Evolutionary conservation across 1,140 invertebrate species (phyloP), one percentile per base, ranked within the genome.

Genomic region (Drosophila tropicalis): DNA sequence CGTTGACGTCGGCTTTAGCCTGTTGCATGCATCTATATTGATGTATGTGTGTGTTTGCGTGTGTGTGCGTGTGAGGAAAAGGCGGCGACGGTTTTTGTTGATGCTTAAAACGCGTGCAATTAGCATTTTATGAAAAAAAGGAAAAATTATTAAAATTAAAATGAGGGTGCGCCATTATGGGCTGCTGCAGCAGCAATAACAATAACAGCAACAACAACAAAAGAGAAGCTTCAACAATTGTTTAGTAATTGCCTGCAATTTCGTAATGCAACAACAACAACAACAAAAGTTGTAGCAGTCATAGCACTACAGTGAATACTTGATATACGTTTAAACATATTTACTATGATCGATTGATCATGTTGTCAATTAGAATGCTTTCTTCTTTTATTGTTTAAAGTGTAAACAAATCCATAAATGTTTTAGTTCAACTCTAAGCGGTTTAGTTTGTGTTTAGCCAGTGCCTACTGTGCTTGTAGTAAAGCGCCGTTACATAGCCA

Each of bases 181-280:
- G 62, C 68, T 72, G 64, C 66, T 62, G 41, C 40, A 63, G 34
- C 29, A 29, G 5, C 29, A 61, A 62, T 29, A 66, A 39, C 47
- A 78, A 55, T 25, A 25, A 25, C 22, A 25, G 4, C 22, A 29
- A 29, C 25, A 61, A 62, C 39, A 66, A 39, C 47, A 78, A 55
- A 39, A 69, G 36, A 15, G 32, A 41, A 39, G 47, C 71, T 65
- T 64, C 64, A 71, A 77, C 81, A 82, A 82, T 79, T 82, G 75
- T 67, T 85, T 70, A 67, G 75, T 85, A 85, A 85, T 85, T 85
- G 83, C 72, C 72, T 61, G 73, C 62, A 77, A 81, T 85, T 81
- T 85, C 82, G 82, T 85, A 85, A 85, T 81, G 67, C 79, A 55
- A 62, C 47, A 63, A 63, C 41, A 51, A n/a, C n/a, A 44, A 22